Percentiles rank a stretch among this genome's conserved stretches.
Conservation (phyloP, 2,888 invertebrate genomes). For the Junonia oenone region DNA sequence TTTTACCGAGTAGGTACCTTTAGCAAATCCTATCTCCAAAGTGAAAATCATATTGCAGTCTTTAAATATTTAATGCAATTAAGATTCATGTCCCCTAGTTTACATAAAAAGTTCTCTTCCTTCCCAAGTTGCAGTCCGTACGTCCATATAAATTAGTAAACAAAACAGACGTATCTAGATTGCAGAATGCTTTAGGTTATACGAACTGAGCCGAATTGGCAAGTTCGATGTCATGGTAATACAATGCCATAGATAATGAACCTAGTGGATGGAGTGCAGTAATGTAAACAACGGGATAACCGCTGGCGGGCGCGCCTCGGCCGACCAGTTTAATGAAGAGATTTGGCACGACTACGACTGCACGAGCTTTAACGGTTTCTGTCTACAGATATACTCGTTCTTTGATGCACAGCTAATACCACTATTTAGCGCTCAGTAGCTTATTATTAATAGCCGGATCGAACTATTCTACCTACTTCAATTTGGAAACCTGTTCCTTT, state of each 20-base stretch:
- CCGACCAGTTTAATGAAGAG: slow-evolving; percentile 72
- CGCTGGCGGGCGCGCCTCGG: slow-evolving; percentile 48
- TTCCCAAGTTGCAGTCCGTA: not conserved
- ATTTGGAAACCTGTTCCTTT: too few relatives aligned
- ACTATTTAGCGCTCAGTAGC: slow-evolving; percentile 13
- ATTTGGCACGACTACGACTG: slow-evolving; percentile 74
- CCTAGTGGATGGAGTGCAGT: slow-evolving; percentile 31
- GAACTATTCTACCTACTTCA: too few relatives aligned
- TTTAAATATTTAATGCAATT: not conserved
- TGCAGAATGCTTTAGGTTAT: slow-evolving; percentile 13
- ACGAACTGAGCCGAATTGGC: slow-evolving; percentile 25
- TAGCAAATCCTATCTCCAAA: too few relatives aligned
- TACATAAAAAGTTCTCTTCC: not conserved
- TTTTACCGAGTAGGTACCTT: too few relatives aligned
- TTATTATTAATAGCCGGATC: not conserved
- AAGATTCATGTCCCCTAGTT: not conserved
- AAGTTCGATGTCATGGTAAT: slow-evolving; percentile 34
- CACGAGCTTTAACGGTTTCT: slow-evolving; percentile 63
- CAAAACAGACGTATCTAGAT: slow-evolving; percentile 2
- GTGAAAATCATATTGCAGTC: too few relatives aligned
- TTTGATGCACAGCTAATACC: slow-evolving; percentile 30
- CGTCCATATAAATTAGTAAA: not conserved
- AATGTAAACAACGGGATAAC: slow-evolving; percentile 56
- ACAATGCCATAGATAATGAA: slow-evolving; percentile 31
- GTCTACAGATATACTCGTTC: slow-evolving; percentile 48